Evolutionary conservation across 2,888 invertebrate species (phyloP).

Genomic region (Drosophila hamatofila): DNA sequence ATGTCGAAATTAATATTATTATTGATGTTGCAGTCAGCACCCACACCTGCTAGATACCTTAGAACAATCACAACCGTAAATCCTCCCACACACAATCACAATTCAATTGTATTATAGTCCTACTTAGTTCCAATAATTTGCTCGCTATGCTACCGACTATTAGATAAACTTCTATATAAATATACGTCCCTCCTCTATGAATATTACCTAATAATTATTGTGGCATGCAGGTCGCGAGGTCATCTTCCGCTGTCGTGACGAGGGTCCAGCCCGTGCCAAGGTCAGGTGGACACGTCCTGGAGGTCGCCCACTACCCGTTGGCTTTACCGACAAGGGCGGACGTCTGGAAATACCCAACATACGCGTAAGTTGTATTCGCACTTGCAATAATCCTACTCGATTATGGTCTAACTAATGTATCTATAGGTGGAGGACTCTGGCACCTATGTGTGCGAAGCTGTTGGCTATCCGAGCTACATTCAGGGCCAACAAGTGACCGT

Average conservation of each 20-base stretch:
- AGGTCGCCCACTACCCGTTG: constrained; percentile 90
- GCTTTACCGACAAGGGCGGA: constrained; percentile 91
- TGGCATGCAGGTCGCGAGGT: constrained; percentile 93
- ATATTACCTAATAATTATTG: constrained; percentile 22
- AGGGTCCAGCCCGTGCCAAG: constrained; percentile 91
- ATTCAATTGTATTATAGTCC: constrained; percentile 38
- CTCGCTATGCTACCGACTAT: constrained; percentile 31
- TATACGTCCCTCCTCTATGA: too few relatives aligned
- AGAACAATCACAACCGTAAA: constrained; percentile 17
- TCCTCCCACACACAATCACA: constrained; percentile 1
- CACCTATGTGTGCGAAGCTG: constrained; percentile 93
- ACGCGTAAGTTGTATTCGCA: constrained; percentile 85
- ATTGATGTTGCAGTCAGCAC: constrained; percentile 34
- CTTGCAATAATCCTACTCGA: not conserved
- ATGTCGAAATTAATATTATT: constrained; percentile 42
- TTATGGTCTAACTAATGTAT: too few relatives aligned
- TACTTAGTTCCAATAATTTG: constrained; percentile 34
- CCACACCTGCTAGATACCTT: constrained; percentile 36
- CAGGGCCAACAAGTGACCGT: constrained; percentile 90
- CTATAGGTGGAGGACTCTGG: constrained; percentile 90
- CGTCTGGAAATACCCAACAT: constrained; percentile 95
- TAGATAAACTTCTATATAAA: not conserved
- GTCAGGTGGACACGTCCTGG: constrained; percentile 92
- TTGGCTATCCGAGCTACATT: constrained; percentile 87
- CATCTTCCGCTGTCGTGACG: constrained; percentile 96